Base-by-base conservation (phyloP, 2,113 vertebrate species). In the Atlantisia rogersi region DNA sequence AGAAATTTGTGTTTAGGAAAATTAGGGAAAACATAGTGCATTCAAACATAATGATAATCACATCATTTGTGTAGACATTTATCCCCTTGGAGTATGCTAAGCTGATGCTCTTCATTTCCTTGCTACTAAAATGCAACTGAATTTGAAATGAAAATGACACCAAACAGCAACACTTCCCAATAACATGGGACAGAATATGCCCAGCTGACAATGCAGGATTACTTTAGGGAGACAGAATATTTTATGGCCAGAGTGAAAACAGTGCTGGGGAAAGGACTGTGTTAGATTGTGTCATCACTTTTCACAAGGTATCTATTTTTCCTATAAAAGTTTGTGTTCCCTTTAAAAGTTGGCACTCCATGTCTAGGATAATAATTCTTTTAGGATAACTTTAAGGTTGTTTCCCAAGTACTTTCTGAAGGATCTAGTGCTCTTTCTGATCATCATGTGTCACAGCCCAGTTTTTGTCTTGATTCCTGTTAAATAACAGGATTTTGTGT, bases 191-290 rank as follows among this genome's bases (percentile, higher is more conserved):
- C 42, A 87, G 74, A 52, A 68, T 84, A 32, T 46, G 60, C 12
- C 3, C 44, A 60, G 12, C 53, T 92, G 62, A 35, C 26, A 65
- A 12, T 37, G 26, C 12, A 60, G 32, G 39, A 19, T 84, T 15
- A 4, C 40, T 92, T 39, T 6, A 40, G 35, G 35, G 32, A 91
- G 40, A 26, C n/a, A 63, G 37, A 86, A 46, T 44, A 44, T 37
- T 60, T 29, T 20, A 29, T 4, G 20, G 18, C 11, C 62, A 69
- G 58, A 70, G 28, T 26, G 48, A 46, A 60, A 86, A 46, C 8
- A 48, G n/a, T 4, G 1, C 24, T 53, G 25, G 18, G 42, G 55
- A 68, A 74, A 87, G 21, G 12, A 26, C 14, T 1, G 0, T 5
- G 18, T 14, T 10, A 42, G 37, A 22, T 18, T 40, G 8, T 74